Conservation (phyloP, 2,797 vertebrate species). For the Malurus leucopterus region DNA sequence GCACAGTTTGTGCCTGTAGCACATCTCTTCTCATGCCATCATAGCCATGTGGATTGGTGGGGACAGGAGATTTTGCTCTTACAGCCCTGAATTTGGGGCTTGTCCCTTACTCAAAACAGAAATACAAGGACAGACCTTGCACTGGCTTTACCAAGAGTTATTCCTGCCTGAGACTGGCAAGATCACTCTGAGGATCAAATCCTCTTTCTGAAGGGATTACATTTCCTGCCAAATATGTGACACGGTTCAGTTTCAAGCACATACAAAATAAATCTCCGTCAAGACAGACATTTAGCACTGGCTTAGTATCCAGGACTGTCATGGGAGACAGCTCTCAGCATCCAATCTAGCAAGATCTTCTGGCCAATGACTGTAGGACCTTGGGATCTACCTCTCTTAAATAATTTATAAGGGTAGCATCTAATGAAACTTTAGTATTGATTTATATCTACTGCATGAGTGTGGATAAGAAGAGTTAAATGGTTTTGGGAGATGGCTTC, state of each 20-base stretch:
- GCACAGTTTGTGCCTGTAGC: not conserved
- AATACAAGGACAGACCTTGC: not conserved
- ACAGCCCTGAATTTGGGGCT: not conserved
- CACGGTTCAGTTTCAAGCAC: constrained; percentile 28
- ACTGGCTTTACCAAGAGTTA: not conserved
- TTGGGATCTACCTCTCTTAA: not conserved
- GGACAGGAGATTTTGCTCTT: not conserved
- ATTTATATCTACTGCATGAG: not conserved
- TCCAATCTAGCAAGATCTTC: not conserved
- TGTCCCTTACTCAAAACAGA: not conserved
- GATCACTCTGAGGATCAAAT: constrained; percentile 36
- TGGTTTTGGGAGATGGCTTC: not conserved
- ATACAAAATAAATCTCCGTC: constrained; percentile 16
- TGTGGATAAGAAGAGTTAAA: not conserved
- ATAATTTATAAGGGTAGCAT: not conserved
- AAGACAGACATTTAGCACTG: constrained; percentile 32
- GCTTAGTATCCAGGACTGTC: constrained; percentile 15
- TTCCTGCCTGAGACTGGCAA: not conserved
- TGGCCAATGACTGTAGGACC: not conserved
- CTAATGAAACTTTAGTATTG: not conserved
- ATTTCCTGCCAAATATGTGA: constrained; percentile 40
- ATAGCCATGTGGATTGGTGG: not conserved
- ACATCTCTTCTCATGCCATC: not conserved
- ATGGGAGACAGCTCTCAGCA: not conserved
- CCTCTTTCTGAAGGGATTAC: constrained; percentile 45